Evolutionary conservation across 2,888 invertebrate genomes (phyloP), one percentile per base, ranked within the genome.

Genomic region (Erannis defoliaria): DNA sequence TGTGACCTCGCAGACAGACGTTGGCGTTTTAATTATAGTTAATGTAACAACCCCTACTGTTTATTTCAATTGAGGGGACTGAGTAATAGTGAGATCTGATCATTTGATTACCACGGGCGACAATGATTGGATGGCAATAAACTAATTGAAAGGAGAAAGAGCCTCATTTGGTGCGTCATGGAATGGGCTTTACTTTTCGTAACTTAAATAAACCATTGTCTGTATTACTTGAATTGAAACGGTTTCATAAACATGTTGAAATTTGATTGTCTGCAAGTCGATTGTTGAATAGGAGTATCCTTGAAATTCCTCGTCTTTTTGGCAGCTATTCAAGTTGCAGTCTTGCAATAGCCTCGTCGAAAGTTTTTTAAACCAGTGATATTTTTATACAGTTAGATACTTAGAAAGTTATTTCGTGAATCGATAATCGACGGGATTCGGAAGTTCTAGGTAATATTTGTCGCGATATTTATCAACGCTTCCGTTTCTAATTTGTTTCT

Each of bases 1-100:
- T 16, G 45, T 55, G 29, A 50, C 40, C 62, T 68, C 68, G 67
- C 70, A 55, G 59, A 62, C 71, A 67, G 55, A 67, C 70, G 55
- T 54, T 58, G 66, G 49, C 66, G 60, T 62, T 56, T 26, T 49
- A 37, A 67, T 67, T 56, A 66, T 51, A 55, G 55, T 55, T 57
- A 63, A 68, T 46, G 51, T 64, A 64, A 55, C 58, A 35, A 57
- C 67, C 66, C 68, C 64, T 62, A 62, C 66, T 62, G 69, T 68
- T 66, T 65, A 62, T 55, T 60, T 77, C 68, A 74, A 75, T 77
- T 69, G 73, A 62, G 53, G 62, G 66, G 71, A 72, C 70, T 71
- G 59, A 46, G 40, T 51, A 62, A 64, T 62, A 38, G 29, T 37
- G 43, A 64, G 55, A 64, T 59, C 50, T 55, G 57, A 66, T 55